These are phyloP conservation scores for Pachyramphus minor DNA, from an alignment of 2,113 vertebrate genomes.

Conservation along the genomic window DNA sequence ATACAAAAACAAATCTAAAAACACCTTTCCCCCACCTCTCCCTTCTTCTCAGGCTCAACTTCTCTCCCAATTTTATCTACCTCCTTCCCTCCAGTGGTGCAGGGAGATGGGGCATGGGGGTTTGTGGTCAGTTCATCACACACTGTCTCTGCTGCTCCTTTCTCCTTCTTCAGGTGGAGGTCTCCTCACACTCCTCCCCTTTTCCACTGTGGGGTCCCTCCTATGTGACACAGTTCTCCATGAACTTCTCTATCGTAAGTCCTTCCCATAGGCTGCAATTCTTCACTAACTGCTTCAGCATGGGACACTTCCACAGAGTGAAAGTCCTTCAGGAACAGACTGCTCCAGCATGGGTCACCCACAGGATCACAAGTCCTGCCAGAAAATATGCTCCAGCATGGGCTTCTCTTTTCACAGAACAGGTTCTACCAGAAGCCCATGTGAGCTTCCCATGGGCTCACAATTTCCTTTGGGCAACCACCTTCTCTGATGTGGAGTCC, in stretches of 20 bases:
- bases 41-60: background rate
- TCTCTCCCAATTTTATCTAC: background rate
- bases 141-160: background rate
- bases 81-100: fast-evolving
- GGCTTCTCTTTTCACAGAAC: background rate
- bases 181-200: background rate
- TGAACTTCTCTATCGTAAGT: background rate
- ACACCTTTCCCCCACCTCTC: background rate
- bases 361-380: background rate
- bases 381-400: background rate
- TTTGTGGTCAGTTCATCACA: too few relatives aligned
- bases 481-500: background rate
- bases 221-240: background rate
- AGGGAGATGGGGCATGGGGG: background rate
- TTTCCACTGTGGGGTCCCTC: background rate
- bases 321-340: background rate
- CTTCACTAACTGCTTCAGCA: background rate
- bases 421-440: background rate
- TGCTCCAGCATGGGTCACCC: fast-evolving
- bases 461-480: background rate
- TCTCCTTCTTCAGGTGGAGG: background rate
- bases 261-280: background rate
- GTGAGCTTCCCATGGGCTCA: background rate
- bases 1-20: background rate
- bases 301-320: background rate